Evolutionary conservation across 2,888 invertebrate genomes (phyloP).

Genomic region (Machimus atricapillus): DNA sequence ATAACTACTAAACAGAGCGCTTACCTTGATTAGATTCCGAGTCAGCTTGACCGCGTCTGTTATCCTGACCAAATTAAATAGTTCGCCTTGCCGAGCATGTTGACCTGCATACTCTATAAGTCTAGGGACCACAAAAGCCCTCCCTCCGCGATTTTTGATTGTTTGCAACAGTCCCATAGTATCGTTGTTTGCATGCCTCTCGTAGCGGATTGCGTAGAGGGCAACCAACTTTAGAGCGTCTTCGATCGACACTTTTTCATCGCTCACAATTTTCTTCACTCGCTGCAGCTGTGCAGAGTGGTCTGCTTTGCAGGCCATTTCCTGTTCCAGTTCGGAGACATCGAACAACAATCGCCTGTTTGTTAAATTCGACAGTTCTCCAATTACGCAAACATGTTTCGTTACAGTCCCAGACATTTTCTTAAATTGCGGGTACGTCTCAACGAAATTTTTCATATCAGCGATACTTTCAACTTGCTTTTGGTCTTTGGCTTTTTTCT

Average conservation of each 20-base stretch:
- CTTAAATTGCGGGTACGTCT: conserved; percentile 97
- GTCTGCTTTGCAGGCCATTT: conserved; percentile 87
- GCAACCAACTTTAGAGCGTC: conserved; percentile 90
- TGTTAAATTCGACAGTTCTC: conserved; percentile 89
- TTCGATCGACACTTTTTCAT: conserved; percentile 73
- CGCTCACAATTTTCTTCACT: conserved; percentile 78
- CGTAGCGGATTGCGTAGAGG: conserved; percentile 92
- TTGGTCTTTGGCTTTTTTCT: conserved; percentile 92
- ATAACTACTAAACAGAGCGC: neutral
- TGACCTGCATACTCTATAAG: conserved; percentile 86
- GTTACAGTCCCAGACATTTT: conserved; percentile 95
- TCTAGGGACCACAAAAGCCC: conserved; percentile 70
- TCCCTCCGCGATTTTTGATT: conserved; percentile 74
- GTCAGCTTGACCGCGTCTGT: conserved; percentile 88
- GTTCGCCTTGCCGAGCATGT: conserved; percentile 80
- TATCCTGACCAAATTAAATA: conserved; percentile 88
- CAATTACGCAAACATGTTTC: conserved; percentile 96
- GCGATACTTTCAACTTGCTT: conserved; percentile 97
- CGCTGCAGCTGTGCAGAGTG: conserved; percentile 81
- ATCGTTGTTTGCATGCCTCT: conserved; percentile 86
- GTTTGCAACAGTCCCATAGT: conserved; percentile 77
- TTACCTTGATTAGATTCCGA: conserved; percentile 58
- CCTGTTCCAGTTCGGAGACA: conserved; percentile 93
- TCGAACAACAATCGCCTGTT: conserved; percentile 80
- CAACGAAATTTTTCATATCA: conserved; percentile 99